Evolutionary conservation across 2,888 invertebrate species (phyloP), one percentile per base, ranked within the genome.

Genomic region (Drosophila bunnanda): DNA sequence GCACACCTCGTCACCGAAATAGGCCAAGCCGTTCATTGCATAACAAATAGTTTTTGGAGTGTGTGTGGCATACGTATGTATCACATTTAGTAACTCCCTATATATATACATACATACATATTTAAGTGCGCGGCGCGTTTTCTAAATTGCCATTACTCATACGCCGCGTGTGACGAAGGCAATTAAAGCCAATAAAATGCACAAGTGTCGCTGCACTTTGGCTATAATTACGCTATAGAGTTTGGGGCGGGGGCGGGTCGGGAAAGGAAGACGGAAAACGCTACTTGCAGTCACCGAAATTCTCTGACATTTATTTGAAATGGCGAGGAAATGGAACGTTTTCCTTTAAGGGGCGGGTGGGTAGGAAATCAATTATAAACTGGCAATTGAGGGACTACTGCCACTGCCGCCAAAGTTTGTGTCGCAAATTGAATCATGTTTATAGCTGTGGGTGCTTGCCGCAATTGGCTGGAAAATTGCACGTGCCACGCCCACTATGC

Each of bases 381-480:
- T 74, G 64, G 67, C 66, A 76, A 82, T 79, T 85, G 76, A 68
- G 67, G 44, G 59, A 66, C 44, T 20, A 32, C 36, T 46, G 62
- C 28, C 12, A 66, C 44, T 22, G 50, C 36, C 48, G 59, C 28
- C 13, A 43, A 30, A 48, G 28, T 50, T 54, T 56, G 64, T 60
- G 62, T 59, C 57, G 65, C 62, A 75, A 85, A 82, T 80, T 80
- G 76, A 76, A 88, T 75, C 76, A 76, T 73, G 71, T 68, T 68
- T 82, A 68, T 52, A 52, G 62, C 53, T 69, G 50, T 68, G 62
- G 60, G 61, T 55, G 66, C 69, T 30, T 70, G 36, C 61, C 69
- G 59, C 46, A 70, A 38, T 72, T 72, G 61, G 48, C 22, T 60
- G 30, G 46, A n/a, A 61, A 72, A 70, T 71, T 68, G 69, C 68